These are phyloP conservation scores for Danio albolineatus DNA, from an alignment of 2,797 vertebrate genomes.

Conservation along the genomic window DNA sequence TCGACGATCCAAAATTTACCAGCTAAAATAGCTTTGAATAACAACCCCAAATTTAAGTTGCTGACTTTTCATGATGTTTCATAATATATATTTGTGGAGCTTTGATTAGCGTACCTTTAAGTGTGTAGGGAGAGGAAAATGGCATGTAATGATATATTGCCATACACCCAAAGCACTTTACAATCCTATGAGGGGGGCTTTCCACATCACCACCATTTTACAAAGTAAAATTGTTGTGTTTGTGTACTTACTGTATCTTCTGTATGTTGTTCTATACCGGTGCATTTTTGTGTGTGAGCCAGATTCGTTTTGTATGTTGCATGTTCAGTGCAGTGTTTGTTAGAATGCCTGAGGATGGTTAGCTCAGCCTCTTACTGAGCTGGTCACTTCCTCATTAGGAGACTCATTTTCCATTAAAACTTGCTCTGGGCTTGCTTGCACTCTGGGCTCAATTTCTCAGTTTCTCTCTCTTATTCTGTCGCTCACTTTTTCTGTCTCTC, in stretches of 20 bases:
- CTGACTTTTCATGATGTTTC: not conserved
- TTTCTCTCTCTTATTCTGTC: slow-evolving; percentile 17
- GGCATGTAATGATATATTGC: not conserved
- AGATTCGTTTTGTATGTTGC: slow-evolving; percentile 17
- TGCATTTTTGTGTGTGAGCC: not conserved
- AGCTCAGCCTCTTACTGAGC: slow-evolving; percentile 2
- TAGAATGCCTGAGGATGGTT: slow-evolving; percentile 25
- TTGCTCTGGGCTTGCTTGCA: slow-evolving; percentile 45
- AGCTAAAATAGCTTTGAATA: not conserved
- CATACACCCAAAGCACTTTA: too few species aligned
- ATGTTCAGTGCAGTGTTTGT: slow-evolving; percentile 12
- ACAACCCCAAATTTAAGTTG: not conserved
- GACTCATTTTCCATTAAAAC: slow-evolving; percentile 29
- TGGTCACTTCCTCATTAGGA: slow-evolving; percentile 49
- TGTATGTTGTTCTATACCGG: slow-evolving; percentile 15
- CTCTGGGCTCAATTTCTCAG: slow-evolving; percentile 28
- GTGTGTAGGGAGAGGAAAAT: not conserved
- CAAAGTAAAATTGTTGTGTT: not conserved
- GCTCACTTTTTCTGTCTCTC: slow-evolving; percentile 24
- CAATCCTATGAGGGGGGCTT: too few species aligned
- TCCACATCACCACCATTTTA: not conserved
- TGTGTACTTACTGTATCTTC: not conserved
- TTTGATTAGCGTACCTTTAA: not conserved
- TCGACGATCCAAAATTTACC: not conserved
- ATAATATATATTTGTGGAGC: not conserved